These are phyloP conservation scores for Caenorhabditis sp. DNA, from an alignment of 2,888 invertebrate genomes.

Conservation along the genomic window DNA sequence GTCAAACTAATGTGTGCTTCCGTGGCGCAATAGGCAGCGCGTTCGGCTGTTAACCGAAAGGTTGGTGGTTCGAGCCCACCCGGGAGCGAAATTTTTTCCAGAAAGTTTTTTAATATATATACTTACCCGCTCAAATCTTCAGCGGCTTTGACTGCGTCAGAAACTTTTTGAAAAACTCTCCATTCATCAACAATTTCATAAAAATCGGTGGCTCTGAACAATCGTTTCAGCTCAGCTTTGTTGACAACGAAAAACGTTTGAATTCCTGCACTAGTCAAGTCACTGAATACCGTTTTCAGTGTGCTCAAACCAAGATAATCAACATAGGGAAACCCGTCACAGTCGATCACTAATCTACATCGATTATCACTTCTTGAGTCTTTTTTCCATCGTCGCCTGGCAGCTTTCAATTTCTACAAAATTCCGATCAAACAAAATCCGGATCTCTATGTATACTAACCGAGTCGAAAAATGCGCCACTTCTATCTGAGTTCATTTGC, in stretches of 20 bases:
- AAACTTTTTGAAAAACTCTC: constrained; percentile 50
- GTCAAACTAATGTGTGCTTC: background rate
- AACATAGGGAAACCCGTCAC: constrained; percentile 67
- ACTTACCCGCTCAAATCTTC: constrained; percentile 19
- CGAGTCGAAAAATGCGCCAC: constrained; percentile 42
- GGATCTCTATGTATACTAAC: constrained; percentile 7
- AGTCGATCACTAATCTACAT: constrained; percentile 64
- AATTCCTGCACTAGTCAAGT: constrained; percentile 55
- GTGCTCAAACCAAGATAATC: constrained; percentile 63
- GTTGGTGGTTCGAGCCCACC: constrained; percentile 68
- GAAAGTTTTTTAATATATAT: no score
- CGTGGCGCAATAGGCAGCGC: constrained; percentile 58
- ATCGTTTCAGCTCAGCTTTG: constrained; percentile 58
- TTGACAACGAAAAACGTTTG: constrained; percentile 62
- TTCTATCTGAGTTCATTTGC: constrained; percentile 45
- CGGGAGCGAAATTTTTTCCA: background rate
- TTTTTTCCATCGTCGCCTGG: constrained; percentile 38
- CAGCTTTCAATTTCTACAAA: constrained; percentile 40
- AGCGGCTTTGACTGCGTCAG: constrained; percentile 43
- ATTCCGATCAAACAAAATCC: background rate
- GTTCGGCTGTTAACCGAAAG: constrained; percentile 70
- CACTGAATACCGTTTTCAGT: constrained; percentile 58
- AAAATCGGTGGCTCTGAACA: constrained; percentile 66
- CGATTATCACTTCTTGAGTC: constrained; percentile 32
- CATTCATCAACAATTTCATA: constrained; percentile 54